Evolutionary conservation across 1,140 invertebrate genomes (phyloP), one percentile per base, ranked within the genome.

Genomic region (Bombus cullumanus): DNA sequence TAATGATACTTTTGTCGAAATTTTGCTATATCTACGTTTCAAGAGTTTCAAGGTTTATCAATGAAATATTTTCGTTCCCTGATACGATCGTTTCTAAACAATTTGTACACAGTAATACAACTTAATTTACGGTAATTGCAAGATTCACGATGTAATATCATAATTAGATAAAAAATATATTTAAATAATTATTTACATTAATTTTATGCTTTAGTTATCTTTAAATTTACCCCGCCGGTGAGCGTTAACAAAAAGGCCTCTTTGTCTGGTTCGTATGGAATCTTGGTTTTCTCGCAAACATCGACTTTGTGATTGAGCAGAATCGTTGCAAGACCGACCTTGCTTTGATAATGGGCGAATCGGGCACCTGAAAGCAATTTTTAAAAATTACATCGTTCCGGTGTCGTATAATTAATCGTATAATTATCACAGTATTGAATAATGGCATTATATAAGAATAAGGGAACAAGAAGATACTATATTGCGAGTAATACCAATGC

Each of bases 341-440:
- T 96, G 0, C 94, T 93, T 92, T 96, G 95, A 18, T 94, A 92
- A 15, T 94, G 34, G 0, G 93, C 96, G 85, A 96, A 95, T 4
- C 94, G 83, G 43, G 89, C 88, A 81, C 93, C 94, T 94, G 72
- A 15, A 90, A 72, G 1, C 18, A 68, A 34, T 68, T 68, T 22
- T 68, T 34, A 22, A 68, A 68, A 8, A 22, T 34, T 22, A 34
- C 31, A 34, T 34, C 18, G 13, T 1, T 64, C 4, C 12, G 1
- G 5, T 47, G 5, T 47, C 15, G 47, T 6, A 47, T 18, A 47
- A 47, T 47, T 18, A 47, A 47, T 47, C 47, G 15, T 18, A 6
- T 64, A 64, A n/a, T n/a, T 13, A 4, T 12, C n/a, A 9, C 18
- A 18, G 15, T 3, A 68, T 68, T 10, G 28, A 59, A 28, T 18